Evolutionary conservation across 2,888 invertebrate genomes (phyloP).

Genomic region (Saturnia japonica): DNA sequence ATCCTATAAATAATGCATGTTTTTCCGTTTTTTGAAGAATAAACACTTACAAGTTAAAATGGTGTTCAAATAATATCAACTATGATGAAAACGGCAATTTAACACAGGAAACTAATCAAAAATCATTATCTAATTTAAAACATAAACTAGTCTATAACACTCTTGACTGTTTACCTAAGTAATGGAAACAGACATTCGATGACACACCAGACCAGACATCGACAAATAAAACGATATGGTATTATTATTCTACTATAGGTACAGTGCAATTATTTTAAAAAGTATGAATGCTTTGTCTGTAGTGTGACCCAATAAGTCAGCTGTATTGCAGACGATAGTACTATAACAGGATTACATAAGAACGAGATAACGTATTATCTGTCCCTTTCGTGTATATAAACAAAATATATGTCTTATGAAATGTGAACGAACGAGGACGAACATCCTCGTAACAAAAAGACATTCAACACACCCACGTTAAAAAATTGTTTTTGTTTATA

Average conservation of each 20-base stretch:
- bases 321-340: slow-evolving; percentile 17
- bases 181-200: background rate
- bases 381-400: slow-evolving; percentile 17
- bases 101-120: too few relatives aligned
- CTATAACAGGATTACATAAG: slow-evolving; percentile 17
- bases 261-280: background rate
- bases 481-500: too few relatives aligned
- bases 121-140: too few relatives aligned
- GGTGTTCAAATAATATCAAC: too few relatives aligned
- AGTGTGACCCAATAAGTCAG: slow-evolving; percentile 17
- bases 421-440: background rate
- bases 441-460: background rate
- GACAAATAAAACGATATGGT: too few relatives aligned
- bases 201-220: too few relatives aligned
- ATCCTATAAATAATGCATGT: too few relatives aligned
- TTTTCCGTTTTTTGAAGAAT: too few relatives aligned
- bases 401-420: slow-evolving; percentile 20
- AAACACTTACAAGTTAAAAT: too few relatives aligned
- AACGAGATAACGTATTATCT: slow-evolving; percentile 22
- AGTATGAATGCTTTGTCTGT: background rate
- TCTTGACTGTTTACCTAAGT: background rate
- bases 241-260: background rate
- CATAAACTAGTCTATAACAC: too few relatives aligned
- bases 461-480: background rate
- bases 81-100: too few relatives aligned